Evolutionary conservation across 2,113 vertebrate species (phyloP).

Genomic region (Micronycteris hirsuta): DNA sequence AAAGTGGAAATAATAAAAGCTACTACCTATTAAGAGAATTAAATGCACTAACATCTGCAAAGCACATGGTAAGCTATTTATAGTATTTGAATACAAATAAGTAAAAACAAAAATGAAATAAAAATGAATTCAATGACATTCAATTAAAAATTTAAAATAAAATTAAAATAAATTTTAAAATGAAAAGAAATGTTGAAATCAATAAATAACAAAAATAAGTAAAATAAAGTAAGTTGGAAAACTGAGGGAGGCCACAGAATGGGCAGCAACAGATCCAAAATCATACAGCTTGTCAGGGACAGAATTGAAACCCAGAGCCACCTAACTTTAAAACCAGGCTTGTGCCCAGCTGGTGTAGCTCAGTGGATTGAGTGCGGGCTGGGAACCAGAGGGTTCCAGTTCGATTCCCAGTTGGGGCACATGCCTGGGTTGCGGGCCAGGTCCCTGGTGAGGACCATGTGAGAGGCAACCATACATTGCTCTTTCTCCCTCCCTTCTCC

Average conservation of each 20-base stretch:
- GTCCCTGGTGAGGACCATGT: too few species aligned
- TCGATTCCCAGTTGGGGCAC: too few species aligned
- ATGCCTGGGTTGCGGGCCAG: too few species aligned
- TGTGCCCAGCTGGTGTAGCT: too few species aligned
- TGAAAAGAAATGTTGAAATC: neutral
- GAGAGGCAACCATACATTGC: too few species aligned
- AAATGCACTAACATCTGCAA: neutral
- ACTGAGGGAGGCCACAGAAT: neutral
- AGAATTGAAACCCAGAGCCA: neutral
- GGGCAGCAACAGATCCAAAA: too few species aligned
- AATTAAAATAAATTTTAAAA: neutral
- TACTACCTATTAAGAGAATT: neutral
- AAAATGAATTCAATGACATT: neutral
- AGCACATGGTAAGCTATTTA: neutral
- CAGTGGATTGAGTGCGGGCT: too few species aligned
- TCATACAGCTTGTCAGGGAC: neutral
- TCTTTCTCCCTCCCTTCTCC: too few species aligned
- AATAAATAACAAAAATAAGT: neutral
- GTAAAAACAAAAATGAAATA: neutral
- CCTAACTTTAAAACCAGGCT: neutral
- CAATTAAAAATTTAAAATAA: neutral
- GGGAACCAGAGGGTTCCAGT: too few species aligned
- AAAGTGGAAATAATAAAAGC: neutral
- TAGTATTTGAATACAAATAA: neutral
- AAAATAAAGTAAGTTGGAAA: neutral